Evolutionary conservation across 2,888 invertebrate genomes (phyloP), one percentile per base, ranked within the genome.

Genomic region (Drosophila melanosoma): DNA sequence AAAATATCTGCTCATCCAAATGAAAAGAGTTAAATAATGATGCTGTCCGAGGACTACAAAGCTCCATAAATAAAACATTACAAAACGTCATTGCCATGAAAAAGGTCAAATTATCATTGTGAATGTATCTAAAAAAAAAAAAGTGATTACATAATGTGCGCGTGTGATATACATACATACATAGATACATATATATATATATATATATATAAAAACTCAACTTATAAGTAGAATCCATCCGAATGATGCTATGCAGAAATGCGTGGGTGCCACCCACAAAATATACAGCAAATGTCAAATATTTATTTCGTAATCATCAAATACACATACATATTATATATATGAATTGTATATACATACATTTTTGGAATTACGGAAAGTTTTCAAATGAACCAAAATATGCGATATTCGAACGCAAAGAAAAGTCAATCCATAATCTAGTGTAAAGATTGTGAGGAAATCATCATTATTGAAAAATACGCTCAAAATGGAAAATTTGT

Each of bases 81-180:
- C 12, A 23, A 40, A 42, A 33, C 17, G 23, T 12, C 26, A 42
- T 42, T 15, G 26, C n/a, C 33, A 59, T 8, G n/a, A 6, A 38
- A 61, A 29, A 52, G 32, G n/a, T 51, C 48, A 49, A 58, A 42
- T 12, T 26, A 40, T 40, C 42, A 42, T 54, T 33, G 52, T 56
- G 60, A 73, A 56, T 33, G 32, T 69, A 74, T 70, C 45, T 35
- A 3, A 29, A 84, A 76, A 63, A 80, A 26, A 26, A 76, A 84
- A 79, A 63, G 78, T 70, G 84, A 84, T 84, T 85, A 70, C 85
- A 88, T 88, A 85, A 88, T 82, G 89, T 91, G 89, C 87, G 89
- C 89, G 81, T 81, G 90, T 87, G 82, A 73, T 65, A 61, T 60
- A 73, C 32, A 66, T 45, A 49, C 51, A 62, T 48, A 59, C 35